These are phyloP conservation scores for Natrix natrix DNA, from an alignment of 2,797 vertebrate species.

Conservation along the genomic window DNA sequence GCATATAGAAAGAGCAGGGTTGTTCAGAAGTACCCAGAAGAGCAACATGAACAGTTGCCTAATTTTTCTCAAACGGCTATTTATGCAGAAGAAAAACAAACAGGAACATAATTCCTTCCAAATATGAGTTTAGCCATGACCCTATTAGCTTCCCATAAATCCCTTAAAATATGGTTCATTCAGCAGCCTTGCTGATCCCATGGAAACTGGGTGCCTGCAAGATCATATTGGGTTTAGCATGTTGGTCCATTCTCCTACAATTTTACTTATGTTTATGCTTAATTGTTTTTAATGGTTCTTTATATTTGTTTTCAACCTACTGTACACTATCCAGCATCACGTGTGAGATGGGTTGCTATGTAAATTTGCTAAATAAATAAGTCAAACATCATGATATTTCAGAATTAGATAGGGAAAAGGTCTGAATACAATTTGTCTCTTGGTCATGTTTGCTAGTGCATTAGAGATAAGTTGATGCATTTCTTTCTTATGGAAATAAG, in stretches of 20 bases:
- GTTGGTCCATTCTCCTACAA: background rate
- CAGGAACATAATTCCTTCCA: background rate
- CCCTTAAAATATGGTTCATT: background rate
- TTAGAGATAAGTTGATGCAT: background rate
- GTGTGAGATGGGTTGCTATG: background rate
- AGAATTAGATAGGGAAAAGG: background rate
- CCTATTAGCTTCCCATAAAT: background rate
- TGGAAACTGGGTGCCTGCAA: background rate
- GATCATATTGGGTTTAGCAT: background rate
- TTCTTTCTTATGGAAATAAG: background rate
- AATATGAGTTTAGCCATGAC: background rate
- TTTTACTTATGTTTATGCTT: background rate
- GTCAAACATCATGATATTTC: background rate
- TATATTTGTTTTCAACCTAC: background rate
- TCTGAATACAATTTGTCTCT: background rate
- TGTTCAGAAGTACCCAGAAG: background rate
- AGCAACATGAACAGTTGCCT: background rate
- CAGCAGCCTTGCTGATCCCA: background rate
- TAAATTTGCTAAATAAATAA: background rate
- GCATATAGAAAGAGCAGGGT: background rate
- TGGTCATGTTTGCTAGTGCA: background rate
- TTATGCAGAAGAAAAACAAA: background rate
- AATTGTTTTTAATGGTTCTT: background rate
- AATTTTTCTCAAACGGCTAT: background rate
- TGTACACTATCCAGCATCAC: background rate